Percentiles rank a stretch among this genome's conserved stretches.
Conservation (phyloP, 1,140 invertebrate genomes). For the Aphis craccivora region DNA sequence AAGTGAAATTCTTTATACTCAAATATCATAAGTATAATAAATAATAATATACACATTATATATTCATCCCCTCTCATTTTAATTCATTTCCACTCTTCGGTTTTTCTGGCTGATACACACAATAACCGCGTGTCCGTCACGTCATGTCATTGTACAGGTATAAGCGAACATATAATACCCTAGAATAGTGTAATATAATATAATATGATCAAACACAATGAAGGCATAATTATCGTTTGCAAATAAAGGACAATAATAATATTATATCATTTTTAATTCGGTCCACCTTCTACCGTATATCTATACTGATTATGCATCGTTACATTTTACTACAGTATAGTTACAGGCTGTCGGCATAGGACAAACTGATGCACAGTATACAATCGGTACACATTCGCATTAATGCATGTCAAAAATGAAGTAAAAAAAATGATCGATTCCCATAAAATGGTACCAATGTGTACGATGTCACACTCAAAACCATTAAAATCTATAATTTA, state of each 20-base stretch:
- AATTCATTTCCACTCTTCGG: not conserved
- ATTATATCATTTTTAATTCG: not conserved
- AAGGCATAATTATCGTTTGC: not conserved
- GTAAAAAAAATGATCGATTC: not conserved
- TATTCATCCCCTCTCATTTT: not conserved
- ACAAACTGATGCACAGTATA: not conserved
- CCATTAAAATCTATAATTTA: not conserved
- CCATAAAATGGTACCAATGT: not conserved
- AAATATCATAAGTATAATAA: not conserved
- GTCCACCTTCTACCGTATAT: no score
- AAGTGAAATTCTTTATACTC: not conserved
- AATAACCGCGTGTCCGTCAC: not conserved
- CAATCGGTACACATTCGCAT: not conserved
- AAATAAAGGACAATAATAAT: not conserved
- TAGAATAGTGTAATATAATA: not conserved
- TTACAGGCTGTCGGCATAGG: not conserved
- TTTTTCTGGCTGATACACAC: not conserved
- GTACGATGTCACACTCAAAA: not conserved
- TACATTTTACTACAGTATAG: not conserved
- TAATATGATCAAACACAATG: not conserved
- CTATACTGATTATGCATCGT: not conserved
- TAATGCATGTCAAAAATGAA: not conserved
- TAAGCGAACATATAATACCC: not conserved
- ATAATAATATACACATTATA: not conserved
- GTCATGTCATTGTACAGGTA: not conserved